These are phyloP conservation scores for Scyliorhinus canicula DNA, from an alignment of 2,797 vertebrate genomes.

Conservation along the genomic window DNA sequence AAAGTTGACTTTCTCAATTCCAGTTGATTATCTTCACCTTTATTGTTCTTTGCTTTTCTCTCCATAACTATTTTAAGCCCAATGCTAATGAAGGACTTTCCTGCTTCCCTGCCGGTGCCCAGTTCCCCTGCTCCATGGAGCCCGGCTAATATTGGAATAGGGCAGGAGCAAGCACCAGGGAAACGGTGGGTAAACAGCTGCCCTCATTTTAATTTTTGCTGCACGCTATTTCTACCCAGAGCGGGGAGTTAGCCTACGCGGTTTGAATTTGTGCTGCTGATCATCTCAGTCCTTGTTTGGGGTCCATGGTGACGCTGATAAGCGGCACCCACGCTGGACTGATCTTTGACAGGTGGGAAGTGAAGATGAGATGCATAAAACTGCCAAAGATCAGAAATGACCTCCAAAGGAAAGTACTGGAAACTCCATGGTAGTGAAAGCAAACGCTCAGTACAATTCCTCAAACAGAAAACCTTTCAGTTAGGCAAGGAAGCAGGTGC, in stretches of 20 bases:
- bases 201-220: background rate
- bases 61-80: background rate
- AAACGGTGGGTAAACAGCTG: background rate
- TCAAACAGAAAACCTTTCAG: background rate
- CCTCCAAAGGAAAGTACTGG: no score
- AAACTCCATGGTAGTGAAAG: background rate
- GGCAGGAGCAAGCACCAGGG: no score
- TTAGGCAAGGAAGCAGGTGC: background rate
- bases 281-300: background rate
- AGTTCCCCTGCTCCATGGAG: background rate
- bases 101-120: no score
- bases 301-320: background rate
- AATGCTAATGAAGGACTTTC: background rate
- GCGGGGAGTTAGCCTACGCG: background rate
- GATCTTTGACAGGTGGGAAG: background rate
- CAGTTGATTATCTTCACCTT: background rate
- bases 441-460: background rate
- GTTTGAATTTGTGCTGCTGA: no score
- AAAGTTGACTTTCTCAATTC: background rate
- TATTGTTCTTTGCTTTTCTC: background rate
- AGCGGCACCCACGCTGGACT: background rate
- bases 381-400: no score
- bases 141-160: background rate
- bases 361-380: background rate
- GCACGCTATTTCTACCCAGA: background rate